phyloP scores from a whole-genome alignment of 2,113 vertebrate species.

The Calyptomena viridis region DNA sequence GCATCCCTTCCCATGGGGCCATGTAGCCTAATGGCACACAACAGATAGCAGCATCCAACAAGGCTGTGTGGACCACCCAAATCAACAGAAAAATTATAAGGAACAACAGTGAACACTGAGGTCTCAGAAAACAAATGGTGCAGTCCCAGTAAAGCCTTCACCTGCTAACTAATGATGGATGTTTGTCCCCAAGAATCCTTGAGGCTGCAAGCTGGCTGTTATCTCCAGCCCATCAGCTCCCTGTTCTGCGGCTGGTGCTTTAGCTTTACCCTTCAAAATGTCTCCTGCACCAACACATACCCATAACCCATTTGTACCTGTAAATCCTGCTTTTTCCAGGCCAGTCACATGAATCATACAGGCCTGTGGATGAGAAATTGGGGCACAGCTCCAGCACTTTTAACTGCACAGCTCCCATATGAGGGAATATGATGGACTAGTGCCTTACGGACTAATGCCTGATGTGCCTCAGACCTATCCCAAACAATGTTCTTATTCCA shows the following conservation, averaged over 20 bases:
- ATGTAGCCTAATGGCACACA: background rate
- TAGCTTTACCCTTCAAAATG: background rate
- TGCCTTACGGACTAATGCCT: background rate
- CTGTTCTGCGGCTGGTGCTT: background rate
- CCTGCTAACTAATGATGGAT: background rate
- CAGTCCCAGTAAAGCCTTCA: background rate
- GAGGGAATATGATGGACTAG: background rate
- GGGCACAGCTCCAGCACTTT: background rate
- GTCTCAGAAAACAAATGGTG: background rate
- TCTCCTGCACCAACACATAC: background rate
- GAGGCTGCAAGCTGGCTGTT: background rate
- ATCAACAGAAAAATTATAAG: background rate
- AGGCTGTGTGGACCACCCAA: background rate
- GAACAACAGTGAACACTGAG: background rate
- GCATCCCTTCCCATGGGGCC: rapidly evolving
- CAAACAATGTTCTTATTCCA: background rate
- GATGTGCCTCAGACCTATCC: background rate
- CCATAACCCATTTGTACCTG: background rate
- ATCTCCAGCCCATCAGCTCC: background rate
- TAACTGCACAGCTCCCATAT: background rate
- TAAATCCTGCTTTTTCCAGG: background rate
- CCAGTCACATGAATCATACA: background rate
- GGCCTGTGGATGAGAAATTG: background rate
- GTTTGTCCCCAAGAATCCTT: background rate
- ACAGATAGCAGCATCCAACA: background rate